Base-by-base conservation (phyloP, 2,797 vertebrate species). In the Crax fasciolata region DNA sequence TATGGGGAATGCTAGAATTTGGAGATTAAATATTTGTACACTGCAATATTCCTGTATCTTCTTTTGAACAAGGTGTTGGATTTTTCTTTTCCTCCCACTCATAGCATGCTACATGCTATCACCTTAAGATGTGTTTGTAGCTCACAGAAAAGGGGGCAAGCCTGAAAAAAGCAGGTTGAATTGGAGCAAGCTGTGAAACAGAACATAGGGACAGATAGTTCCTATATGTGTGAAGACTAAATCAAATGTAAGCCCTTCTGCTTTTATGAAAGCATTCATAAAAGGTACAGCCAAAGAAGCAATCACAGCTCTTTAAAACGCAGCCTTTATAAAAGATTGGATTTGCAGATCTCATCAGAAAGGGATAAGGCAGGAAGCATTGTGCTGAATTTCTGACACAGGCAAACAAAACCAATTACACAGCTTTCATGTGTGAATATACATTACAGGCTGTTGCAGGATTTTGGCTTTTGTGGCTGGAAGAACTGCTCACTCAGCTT, bases 401-500 rank as follows among this genome's bases (percentile, higher is more conserved):
- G 8, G 8, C 17, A 79, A 90, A 74, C 35, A 91, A 41, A 46
- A 66, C 39, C 4, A 70, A 44, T 15, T 78, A 49, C 41, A 52
- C 38, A 59, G 51, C 4, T 0, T 23, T 89, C 44, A 27, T 1
- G 3, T 54, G 46, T 51, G 49, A 92, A 80, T 19, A 35, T 15
- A 78, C 66, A 87, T 67, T 65, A 80, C 87, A 87, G 46, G 52
- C 32, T 83, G 24, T 8, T 83, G 25, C 11, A 65, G 27, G 25
- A 6, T 79, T 94, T 73, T 67, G 78, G 73, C 28, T 84, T 85
- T 78, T 62, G 82, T 38, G 28, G 73, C 66, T 91, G 73, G 84
- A 81, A 94, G 76, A 95, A 96, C 93, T 80, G 58, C 89, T 80
- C 90, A 38, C 70, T 92, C 87, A 62, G n/a, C 65, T 81, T 58